phyloP scores from a whole-genome alignment of 2,888 invertebrate genomes.

The Drosophila pullipes region DNA sequence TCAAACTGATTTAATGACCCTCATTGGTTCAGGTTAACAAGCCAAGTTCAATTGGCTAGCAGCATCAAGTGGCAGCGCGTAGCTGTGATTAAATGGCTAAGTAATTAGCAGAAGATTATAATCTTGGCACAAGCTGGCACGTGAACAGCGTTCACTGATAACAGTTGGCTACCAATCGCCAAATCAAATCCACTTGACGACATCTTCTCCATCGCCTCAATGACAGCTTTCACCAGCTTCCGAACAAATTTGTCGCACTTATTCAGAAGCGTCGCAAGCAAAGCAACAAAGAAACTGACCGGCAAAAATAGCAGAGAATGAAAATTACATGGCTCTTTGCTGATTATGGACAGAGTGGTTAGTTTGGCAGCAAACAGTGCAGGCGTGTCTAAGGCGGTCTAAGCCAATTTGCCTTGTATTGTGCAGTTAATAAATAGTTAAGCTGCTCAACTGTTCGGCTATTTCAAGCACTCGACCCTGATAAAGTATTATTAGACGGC shows the following conservation, averaged over 20 bases:
- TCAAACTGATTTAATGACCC: conserved; percentile 64
- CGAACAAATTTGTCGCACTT: not conserved
- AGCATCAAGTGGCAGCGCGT: conserved; percentile 28
- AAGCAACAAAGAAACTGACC: conserved; percentile 14
- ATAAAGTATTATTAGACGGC: conserved; percentile 46
- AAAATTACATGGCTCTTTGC: conserved; percentile 31
- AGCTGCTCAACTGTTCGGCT: conserved; percentile 26
- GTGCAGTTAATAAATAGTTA: conserved; percentile 73
- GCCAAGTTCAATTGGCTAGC: conserved; percentile 27
- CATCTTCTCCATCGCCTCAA: conserved; percentile 39
- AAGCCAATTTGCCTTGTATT: conserved; percentile 67
- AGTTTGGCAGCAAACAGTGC: conserved; percentile 47
- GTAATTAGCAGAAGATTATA: conserved; percentile 63
- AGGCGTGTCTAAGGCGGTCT: conserved; percentile 44
- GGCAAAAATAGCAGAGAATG: conserved; percentile 6
- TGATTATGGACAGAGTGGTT: conserved; percentile 45
- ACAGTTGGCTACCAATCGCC: conserved; percentile 35
- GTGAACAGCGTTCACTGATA: conserved; percentile 21
- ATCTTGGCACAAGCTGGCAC: conserved; percentile 9
- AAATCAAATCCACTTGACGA: conserved; percentile 50
- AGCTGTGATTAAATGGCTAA: conserved; percentile 60
- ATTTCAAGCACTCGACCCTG: conserved; percentile 23
- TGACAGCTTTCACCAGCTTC: conserved; percentile 9
- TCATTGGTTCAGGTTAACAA: conserved; percentile 19
- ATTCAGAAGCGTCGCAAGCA: conserved; percentile 3